phyloP scores from a whole-genome alignment of 2,888 invertebrate genomes.

The Pammene fasciana region DNA sequence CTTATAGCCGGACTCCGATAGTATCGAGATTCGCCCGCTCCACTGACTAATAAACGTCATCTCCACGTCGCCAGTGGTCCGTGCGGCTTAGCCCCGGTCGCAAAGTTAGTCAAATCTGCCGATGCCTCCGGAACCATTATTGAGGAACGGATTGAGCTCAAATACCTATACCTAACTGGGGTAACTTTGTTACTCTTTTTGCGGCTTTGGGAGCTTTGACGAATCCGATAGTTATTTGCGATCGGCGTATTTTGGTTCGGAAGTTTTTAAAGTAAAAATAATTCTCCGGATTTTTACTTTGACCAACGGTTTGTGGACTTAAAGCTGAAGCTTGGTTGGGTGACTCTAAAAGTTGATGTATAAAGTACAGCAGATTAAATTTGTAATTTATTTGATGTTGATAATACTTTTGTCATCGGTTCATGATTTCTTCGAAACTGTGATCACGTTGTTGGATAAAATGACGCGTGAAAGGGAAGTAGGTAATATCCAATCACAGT shows the following conservation, averaged over 20 bases:
- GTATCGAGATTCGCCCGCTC: not conserved
- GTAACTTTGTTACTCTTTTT: conserved; percentile 29
- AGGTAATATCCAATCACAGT: no score
- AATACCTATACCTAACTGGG: conserved; percentile 24
- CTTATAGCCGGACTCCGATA: not conserved
- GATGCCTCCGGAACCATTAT: conserved; percentile 50
- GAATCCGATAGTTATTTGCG: conserved; percentile 27
- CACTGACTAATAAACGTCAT: not conserved
- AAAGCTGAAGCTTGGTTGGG: not conserved
- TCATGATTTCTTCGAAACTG: no score
- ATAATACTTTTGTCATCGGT: no score
- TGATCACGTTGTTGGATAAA: no score
- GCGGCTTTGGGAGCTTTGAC: conserved; percentile 27
- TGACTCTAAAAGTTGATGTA: not conserved
- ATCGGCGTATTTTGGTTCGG: conserved; percentile 8
- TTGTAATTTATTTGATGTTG: no score
- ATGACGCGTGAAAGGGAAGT: no score
- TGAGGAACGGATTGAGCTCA: conserved; percentile 53
- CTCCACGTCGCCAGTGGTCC: conserved; percentile 27
- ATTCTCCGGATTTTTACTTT: not conserved
- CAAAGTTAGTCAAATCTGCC: conserved; percentile 58
- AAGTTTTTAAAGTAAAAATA: conserved; percentile 7
- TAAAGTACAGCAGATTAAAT: no score
- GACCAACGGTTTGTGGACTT: not conserved
- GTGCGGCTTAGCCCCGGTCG: conserved; percentile 50